Evolutionary conservation across 2,113 vertebrate species (phyloP).

Genomic region (Brachirus orientalis): DNA sequence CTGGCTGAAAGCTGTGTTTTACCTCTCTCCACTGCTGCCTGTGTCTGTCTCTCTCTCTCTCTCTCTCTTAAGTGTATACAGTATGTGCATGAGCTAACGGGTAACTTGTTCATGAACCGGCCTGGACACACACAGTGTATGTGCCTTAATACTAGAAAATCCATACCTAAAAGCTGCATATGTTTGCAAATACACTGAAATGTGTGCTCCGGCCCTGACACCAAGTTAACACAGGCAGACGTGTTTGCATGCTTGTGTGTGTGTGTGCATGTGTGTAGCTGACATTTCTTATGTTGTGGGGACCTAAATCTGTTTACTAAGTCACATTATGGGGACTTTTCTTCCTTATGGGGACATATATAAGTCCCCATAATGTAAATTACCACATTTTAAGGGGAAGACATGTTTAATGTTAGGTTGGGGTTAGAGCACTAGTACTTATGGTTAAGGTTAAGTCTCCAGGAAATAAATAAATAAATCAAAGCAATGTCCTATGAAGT

Average conservation of each 20-base stretch:
- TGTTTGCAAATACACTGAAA: conserved; percentile 30
- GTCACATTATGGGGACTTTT: too few species aligned
- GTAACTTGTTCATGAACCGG: conserved; percentile 54
- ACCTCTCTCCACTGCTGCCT: not conserved
- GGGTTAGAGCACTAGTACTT: too few species aligned
- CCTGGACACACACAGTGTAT: conserved; percentile 12
- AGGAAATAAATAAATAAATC: too few species aligned
- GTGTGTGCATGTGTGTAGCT: conserved; percentile 19
- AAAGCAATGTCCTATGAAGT: too few species aligned
- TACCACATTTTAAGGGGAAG: too few species aligned
- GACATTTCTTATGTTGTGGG: too few species aligned
- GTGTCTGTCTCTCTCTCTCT: conserved; percentile 4
- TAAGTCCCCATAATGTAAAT: too few species aligned
- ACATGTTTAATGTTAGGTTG: too few species aligned
- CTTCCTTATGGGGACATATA: too few species aligned
- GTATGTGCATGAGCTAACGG: conserved; percentile 35
- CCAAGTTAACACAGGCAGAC: conserved; percentile 28
- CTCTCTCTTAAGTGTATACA: not conserved
- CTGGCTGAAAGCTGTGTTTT: conserved; percentile 25
- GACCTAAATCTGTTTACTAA: too few species aligned
- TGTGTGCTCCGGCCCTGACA: conserved; percentile 35
- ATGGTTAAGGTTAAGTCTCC: too few species aligned
- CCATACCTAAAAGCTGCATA: conserved; percentile 5
- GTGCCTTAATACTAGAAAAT: too few species aligned
- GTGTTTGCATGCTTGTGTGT: conserved; percentile 8